Evolutionary conservation across 2,113 vertebrate genomes (phyloP), one percentile per base, ranked within the genome.

Genomic region (Kobus ellipsiprymnus): DNA sequence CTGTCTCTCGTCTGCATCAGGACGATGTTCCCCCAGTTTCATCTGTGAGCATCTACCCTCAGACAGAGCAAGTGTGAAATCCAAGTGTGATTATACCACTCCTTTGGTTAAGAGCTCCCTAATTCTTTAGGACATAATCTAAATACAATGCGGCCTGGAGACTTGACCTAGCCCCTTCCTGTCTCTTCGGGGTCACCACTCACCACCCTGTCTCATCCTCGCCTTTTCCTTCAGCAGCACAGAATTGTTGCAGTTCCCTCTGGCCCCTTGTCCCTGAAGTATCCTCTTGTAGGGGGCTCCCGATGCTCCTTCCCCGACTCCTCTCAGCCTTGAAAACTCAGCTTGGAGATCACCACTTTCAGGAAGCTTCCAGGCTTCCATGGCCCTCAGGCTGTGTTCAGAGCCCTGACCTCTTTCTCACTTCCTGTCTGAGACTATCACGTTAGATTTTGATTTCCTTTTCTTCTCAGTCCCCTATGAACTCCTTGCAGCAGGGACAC

Each of bases 201-300:
- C 55, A 6, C n/a, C 23, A 7, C 40, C 60, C 16, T n/a, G 11
- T 15, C 30, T 77, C 50, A 19, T 71, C 54, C 25, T 50, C 78
- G 33, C 3, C 2, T 44, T 23, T 30, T 2, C 87, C 12, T 25
- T 54, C 25, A 27, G 46, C 15, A 50, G 71, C 52, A 15, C 29
- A 64, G 16, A 55, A 11, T 0, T 11, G 23, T 5, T 3, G 2
- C 3, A 0, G 36, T 21, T 9, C 71, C 52, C 71, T 62, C 23
- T 6, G 33, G 81, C 27, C 29, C n/a, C 16, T 74, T n/a, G 12
- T 50, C 50, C 25, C 25, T 19, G 2, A 77, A 46, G 59, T 30
- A 50, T 1, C 54, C 44, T 71, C 54, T 55, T 23, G 16, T 36
- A 19, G 52, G 19, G 54, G n/a, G 7, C 16, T 30, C 21, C 11